Evolutionary conservation across 2,797 vertebrate genomes (phyloP), one percentile per base, ranked within the genome.

Genomic region (Melanotaenia trifasciata): DNA sequence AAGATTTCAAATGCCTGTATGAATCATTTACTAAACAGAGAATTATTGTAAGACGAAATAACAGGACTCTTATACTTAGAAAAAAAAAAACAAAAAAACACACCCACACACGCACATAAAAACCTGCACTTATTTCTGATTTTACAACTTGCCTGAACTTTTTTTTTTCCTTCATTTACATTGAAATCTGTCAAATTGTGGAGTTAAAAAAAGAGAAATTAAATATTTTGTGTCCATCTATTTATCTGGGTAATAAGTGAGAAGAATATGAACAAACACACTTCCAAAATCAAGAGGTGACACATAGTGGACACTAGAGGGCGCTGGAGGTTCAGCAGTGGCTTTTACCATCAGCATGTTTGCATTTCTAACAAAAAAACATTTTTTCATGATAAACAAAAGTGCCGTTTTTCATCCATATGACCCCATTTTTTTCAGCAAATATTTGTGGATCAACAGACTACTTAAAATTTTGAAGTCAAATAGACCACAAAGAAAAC

Each of bases 251-350:
- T 40, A 20, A 53, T 51, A 2, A 18, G 30, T 53, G 40, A 38
- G 5, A 33, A 1, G 7, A 14, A n/a, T 13, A 35, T 14, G 0
- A 0, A 1, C 45, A 38, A 12, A 38, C 2, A 53, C 32, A 16
- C 11, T 16, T 6, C 0, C 8, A 5, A 56, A 30, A 12, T 64
- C 1, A 45, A 1, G 16, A 58, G 69, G 53, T 43, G 8, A 57
- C 60, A 12, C 3, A 1, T 13, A 2, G 1, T 3, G 0, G 28
- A 56, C 90, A 87, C 89, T 83, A 88, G 92, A 90, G 89, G 89
- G 88, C 3, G 81, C 50, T 76, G 58, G 62, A 76, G 87, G 33
- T 70, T 67, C 70, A 87, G 64, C 61, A 20, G 47, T 80, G 58
- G 33, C 33, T 6, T 61, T 72, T 36, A 20, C 53, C 20, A 35